Percentiles rank a stretch among this genome's conserved stretches.
Conservation (phyloP, 2,797 vertebrate genomes). For the Orientallactaga sibirica region DNA sequence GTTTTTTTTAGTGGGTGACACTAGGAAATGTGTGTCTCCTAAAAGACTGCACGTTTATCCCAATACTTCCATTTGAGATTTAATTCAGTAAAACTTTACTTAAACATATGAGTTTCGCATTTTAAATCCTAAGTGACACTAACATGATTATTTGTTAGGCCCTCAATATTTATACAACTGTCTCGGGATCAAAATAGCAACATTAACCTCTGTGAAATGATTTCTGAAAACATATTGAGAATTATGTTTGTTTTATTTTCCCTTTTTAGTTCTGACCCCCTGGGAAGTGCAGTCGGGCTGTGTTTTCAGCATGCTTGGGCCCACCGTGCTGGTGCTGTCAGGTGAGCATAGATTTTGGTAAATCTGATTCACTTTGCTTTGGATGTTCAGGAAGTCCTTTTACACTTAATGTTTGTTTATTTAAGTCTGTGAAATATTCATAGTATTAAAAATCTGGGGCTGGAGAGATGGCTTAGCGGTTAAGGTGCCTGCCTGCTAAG, state of each 20-base stretch:
- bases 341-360: neutral
- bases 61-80: neutral
- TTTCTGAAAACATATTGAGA: slow-evolving; percentile 9
- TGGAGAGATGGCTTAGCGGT: too few relatives aligned
- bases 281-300: neutral
- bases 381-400: neutral
- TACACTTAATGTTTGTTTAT: neutral
- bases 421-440: slow-evolving; percentile 17
- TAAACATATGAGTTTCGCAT: neutral
- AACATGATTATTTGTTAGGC: neutral
- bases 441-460: neutral
- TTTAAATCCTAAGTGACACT: neutral
- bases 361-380: neutral
- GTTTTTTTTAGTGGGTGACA: neutral
- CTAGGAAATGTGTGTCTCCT: neutral
- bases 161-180: neutral
- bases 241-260: neutral
- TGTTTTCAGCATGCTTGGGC: neutral
- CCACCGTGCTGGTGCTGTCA: neutral
- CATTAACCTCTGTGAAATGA: neutral
- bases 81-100: neutral
- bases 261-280: neutral
- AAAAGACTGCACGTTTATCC: neutral
- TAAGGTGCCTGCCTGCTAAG: too few relatives aligned
- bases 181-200: neutral